A percentile compares a stretch with the other conserved stretches of the same genome.
These are phyloP conservation scores for Ophiodon elongatus DNA, from an alignment of 2,113 vertebrate species.

Conservation along the genomic window DNA sequence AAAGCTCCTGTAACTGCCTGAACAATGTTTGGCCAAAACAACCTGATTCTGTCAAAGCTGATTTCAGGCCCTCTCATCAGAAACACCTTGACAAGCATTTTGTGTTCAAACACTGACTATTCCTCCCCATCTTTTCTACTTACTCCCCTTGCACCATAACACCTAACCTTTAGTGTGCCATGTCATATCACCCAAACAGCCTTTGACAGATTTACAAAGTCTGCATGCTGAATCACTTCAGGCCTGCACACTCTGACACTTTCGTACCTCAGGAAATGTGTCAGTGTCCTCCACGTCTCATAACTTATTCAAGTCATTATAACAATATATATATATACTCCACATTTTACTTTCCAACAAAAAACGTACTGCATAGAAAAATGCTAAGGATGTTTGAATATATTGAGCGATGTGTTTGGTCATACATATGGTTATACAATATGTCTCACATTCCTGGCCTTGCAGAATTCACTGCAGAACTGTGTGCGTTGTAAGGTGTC, in stretches of 20 bases:
- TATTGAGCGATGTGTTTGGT: slow-evolving; percentile 14
- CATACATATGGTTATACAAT: neutral
- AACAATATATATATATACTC: slow-evolving; percentile 20
- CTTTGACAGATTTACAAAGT: slow-evolving; percentile 54
- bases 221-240: slow-evolving; percentile 49
- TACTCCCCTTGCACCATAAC: slow-evolving; percentile 1
- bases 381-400: neutral
- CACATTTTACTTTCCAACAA: neutral
- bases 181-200: slow-evolving; percentile 26
- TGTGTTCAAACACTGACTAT: neutral
- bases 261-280: slow-evolving; percentile 50
- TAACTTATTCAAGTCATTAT: slow-evolving; percentile 37
- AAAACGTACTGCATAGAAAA: neutral
- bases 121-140: neutral
- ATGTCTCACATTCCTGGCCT: neutral
- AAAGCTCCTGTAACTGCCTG: neutral
- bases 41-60: neutral
- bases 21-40: neutral
- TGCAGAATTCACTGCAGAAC: slow-evolving; percentile 26
- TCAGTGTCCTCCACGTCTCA: slow-evolving; percentile 40
- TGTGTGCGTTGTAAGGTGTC: slow-evolving; percentile 15
- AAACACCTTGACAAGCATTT: neutral
- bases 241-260: slow-evolving; percentile 38
- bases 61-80: neutral
- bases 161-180: slow-evolving; percentile 27